phyloP scores from a whole-genome alignment of 1,140 invertebrate genomes.

The Zaprionus kolodkinae region DNA sequence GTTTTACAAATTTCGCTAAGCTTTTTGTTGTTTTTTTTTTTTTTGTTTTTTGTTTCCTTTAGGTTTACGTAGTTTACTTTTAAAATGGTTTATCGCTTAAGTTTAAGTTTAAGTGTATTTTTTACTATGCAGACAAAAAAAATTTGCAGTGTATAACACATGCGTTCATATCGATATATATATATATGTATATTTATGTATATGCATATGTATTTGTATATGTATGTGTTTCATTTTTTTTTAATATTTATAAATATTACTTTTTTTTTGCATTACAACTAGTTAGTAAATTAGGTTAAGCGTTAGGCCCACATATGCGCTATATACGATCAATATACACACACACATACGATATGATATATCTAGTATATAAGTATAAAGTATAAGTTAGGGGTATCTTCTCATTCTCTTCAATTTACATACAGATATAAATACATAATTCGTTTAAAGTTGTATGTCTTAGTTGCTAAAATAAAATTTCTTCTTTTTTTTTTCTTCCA shows the following conservation, averaged over 20 bases:
- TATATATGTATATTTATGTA: conserved; percentile 30
- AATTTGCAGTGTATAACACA: conserved; percentile 48
- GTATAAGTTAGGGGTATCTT: conserved; percentile 33
- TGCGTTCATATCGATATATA: conserved; percentile 33
- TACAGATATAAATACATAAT: conserved; percentile 65
- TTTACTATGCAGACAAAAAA: conserved; percentile 72
- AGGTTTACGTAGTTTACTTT: conserved; percentile 42
- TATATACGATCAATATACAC: conserved; percentile 46
- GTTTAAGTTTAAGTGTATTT: conserved; percentile 51
- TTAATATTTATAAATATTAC: conserved; percentile 13
- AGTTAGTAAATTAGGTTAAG: conserved; percentile 68
- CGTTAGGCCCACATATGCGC: conserved; percentile 53
- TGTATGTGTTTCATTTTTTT: conserved; percentile 20
- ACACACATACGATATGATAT: conserved; percentile 54
- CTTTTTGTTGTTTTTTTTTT: conserved; percentile 37
- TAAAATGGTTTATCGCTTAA: conserved; percentile 46
- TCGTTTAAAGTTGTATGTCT: conserved; percentile 55
- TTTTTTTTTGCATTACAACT: conserved; percentile 28
- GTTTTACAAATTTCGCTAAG: conserved; percentile 78
- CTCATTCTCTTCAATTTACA: conserved; percentile 50
- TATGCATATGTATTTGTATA: conserved; percentile 28
- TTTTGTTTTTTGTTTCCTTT: conserved; percentile 13
- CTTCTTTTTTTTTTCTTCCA: conserved; percentile 40
- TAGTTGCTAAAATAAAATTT: conserved; percentile 59
- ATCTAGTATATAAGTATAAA: conserved; percentile 44